Evolutionary conservation across 2,888 invertebrate genomes (phyloP).

Genomic region (Callimorpha dominula): DNA sequence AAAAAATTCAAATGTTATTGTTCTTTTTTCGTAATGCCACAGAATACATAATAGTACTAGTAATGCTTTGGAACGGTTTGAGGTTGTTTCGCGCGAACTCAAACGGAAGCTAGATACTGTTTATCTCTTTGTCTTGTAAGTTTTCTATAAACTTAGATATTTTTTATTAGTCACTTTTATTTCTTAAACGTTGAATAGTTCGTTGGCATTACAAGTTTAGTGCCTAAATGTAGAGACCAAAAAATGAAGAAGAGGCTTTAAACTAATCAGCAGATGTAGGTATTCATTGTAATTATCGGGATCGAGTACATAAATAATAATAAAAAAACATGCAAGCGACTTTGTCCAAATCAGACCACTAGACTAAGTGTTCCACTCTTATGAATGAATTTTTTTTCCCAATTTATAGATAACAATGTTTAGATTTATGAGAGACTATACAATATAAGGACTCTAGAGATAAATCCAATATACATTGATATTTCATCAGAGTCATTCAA

Average conservation of each 20-base stretch:
- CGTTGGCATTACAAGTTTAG: not conserved
- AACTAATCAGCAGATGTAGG: not conserved
- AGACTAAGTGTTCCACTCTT: not conserved
- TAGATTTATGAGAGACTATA: too few relatives aligned
- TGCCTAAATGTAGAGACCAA: not conserved
- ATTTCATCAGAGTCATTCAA: too few relatives aligned
- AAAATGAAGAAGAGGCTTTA: not conserved
- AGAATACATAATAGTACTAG: too few relatives aligned
- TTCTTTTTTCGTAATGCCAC: conserved; percentile 25
- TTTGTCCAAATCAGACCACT: not conserved
- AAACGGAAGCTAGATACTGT: conserved; percentile 22
- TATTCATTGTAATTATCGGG: not conserved
- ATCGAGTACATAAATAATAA: not conserved
- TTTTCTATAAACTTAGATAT: not conserved
- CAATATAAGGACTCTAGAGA: too few relatives aligned
- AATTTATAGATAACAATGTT: too few relatives aligned
- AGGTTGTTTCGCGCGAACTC: conserved; percentile 21
- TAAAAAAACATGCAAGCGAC: not conserved
- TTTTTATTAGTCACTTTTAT: not conserved
- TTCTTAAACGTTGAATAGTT: not conserved
- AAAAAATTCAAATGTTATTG: conserved; percentile 12
- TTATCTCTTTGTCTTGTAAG: not conserved
- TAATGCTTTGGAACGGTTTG: conserved; percentile 10
- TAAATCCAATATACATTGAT: too few relatives aligned
- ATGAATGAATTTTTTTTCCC: too few relatives aligned